Evolutionary conservation across 2,797 vertebrate genomes (phyloP).

Genomic region (Psittacula derbiana): DNA sequence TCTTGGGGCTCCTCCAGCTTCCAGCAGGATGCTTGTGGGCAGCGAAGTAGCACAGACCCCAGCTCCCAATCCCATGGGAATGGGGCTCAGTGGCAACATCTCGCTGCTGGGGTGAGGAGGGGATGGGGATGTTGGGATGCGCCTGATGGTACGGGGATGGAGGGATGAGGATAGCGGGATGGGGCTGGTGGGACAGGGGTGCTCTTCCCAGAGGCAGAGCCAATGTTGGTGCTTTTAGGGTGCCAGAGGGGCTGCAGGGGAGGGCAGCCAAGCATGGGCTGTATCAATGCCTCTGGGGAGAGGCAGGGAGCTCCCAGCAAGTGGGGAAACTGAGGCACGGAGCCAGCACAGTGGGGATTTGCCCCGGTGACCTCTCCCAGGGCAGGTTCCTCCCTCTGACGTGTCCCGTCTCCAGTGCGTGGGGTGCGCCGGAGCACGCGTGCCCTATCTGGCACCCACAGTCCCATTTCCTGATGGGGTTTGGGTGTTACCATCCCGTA

Average conservation of each 20-base stretch:
- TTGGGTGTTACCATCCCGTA: conserved; percentile 5
- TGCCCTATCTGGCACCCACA: neutral
- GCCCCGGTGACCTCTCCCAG: neutral
- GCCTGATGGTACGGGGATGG: neutral
- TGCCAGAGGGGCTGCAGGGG: neutral
- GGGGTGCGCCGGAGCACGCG: neutral
- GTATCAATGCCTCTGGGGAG: neutral
- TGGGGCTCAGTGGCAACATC: neutral
- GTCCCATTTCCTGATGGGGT: neutral
- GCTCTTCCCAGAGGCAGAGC: neutral
- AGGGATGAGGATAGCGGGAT: accelerated
- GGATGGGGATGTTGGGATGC: neutral
- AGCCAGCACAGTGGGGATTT: neutral
- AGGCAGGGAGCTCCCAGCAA: neutral
- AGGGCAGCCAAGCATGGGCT: neutral
- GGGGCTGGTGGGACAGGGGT: neutral
- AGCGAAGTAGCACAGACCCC: neutral
- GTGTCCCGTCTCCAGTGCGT: neutral
- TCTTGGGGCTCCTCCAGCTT: neutral
- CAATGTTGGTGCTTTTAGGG: neutral
- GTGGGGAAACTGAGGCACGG: conserved; percentile 37
- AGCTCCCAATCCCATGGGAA: accelerated
- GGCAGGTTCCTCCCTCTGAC: neutral
- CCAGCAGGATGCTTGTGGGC: neutral
- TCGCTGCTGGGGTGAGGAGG: accelerated